Conservation (phyloP, 1,140 invertebrate genomes). For the Drosophila nigrodunni region DNA sequence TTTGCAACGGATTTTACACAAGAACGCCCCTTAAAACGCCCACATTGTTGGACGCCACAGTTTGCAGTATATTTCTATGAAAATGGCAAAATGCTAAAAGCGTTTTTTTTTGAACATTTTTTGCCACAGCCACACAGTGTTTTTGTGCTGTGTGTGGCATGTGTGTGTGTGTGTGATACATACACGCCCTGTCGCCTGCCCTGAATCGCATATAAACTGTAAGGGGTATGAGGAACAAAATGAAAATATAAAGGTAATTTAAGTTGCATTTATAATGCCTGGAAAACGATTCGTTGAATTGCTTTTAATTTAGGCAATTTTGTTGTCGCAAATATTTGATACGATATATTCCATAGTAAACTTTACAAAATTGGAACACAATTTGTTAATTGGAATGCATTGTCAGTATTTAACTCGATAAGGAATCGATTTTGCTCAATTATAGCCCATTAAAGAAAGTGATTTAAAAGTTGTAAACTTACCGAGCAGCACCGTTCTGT, state of each 20-base stretch:
- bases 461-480: constrained; percentile 51
- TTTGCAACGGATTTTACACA: not conserved
- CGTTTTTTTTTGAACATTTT: constrained; percentile 42
- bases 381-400: constrained; percentile 17
- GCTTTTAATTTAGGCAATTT: constrained; percentile 57
- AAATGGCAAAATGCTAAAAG: constrained; percentile 57
- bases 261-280: constrained; percentile 64
- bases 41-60: constrained; percentile 17
- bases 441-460: constrained; percentile 37
- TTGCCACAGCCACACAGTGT: constrained; percentile 45
- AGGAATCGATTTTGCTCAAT: not conserved
- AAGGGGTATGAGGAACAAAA: not conserved
- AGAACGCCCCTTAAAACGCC: constrained; percentile 11
- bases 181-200: constrained; percentile 49
- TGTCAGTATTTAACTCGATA: not conserved
- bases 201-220: constrained; percentile 33
- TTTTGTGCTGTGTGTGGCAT: not conserved
- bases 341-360: not conserved
- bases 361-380: not conserved
- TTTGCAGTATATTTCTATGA: constrained; percentile 57
- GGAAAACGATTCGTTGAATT: constrained; percentile 52
- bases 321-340: constrained; percentile 1
- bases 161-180: constrained; percentile 13
- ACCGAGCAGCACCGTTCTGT: constrained; percentile 94
- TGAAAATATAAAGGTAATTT: constrained; percentile 12